Conservation (phyloP, 2,113 vertebrate species). For the Pica pica region DNA sequence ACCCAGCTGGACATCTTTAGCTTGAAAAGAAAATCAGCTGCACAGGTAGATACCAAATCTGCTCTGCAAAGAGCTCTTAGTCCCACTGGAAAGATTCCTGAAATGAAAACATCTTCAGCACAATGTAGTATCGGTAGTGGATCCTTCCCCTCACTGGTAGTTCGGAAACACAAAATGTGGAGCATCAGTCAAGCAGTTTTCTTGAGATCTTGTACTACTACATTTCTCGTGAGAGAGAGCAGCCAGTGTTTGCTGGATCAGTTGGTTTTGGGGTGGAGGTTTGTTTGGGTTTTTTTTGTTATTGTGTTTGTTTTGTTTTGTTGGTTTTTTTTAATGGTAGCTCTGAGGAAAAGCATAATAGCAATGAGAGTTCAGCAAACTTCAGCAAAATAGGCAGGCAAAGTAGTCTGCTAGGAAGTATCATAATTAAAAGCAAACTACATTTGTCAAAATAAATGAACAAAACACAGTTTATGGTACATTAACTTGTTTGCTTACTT, state of each 20-base stretch:
- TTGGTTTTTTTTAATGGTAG: background rate
- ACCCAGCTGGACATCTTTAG: background rate
- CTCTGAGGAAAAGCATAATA: background rate
- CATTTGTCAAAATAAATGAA: constrained; percentile 51
- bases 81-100: background rate
- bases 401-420: constrained; percentile 10
- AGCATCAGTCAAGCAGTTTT: background rate
- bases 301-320: background rate
- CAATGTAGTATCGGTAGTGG: background rate
- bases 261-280: background rate
- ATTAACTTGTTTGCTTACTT: constrained; percentile 52
- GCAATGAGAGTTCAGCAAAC: background rate
- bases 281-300: background rate
- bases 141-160: background rate
- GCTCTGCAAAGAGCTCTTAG: background rate
- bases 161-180: background rate
- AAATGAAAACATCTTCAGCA: background rate
- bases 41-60: background rate
- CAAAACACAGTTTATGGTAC: constrained; percentile 5
- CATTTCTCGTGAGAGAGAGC: background rate
- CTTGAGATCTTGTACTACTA: background rate
- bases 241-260: background rate
- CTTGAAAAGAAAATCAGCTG: background rate
- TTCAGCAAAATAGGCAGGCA: background rate
- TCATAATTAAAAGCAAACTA: constrained; percentile 20